Conservation (phyloP, 2,113 vertebrate species). For the Melanerpes formicivorus region DNA sequence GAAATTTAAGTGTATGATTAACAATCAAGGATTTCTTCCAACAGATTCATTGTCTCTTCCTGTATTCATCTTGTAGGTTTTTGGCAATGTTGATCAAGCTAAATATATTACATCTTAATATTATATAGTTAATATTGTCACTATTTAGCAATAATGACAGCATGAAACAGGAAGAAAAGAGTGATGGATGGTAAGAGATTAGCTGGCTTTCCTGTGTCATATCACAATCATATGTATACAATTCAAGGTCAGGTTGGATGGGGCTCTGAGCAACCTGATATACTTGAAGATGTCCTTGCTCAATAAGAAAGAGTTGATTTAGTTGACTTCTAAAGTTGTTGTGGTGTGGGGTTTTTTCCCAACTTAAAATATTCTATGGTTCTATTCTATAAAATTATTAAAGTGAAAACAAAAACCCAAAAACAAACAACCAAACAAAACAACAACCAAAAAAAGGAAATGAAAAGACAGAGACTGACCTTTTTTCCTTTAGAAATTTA, state of each 20-base stretch:
- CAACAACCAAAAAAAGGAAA: background rate
- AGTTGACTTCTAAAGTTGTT: no score
- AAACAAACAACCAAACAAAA: no score
- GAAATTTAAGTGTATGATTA: background rate
- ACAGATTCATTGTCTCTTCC: background rate
- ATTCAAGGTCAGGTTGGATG: rapidly evolving
- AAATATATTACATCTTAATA: background rate
- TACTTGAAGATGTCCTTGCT: no score
- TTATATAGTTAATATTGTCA: background rate
- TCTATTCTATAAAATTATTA: no score
- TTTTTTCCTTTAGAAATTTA: background rate
- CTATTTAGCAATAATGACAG: background rate
- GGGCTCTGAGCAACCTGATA: no score
- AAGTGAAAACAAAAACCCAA: no score
- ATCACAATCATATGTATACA: background rate
- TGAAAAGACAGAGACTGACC: rapidly evolving
- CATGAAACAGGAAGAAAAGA: background rate
- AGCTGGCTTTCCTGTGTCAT: background rate
- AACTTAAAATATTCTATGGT: no score
- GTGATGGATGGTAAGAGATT: background rate
- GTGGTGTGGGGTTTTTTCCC: no score
- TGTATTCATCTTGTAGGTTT: background rate
- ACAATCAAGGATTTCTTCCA: background rate
- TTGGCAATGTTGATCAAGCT: background rate
- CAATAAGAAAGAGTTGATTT: no score